Base-by-base conservation (phyloP, 2,888 invertebrate species). In the Monopis laevigella region DNA sequence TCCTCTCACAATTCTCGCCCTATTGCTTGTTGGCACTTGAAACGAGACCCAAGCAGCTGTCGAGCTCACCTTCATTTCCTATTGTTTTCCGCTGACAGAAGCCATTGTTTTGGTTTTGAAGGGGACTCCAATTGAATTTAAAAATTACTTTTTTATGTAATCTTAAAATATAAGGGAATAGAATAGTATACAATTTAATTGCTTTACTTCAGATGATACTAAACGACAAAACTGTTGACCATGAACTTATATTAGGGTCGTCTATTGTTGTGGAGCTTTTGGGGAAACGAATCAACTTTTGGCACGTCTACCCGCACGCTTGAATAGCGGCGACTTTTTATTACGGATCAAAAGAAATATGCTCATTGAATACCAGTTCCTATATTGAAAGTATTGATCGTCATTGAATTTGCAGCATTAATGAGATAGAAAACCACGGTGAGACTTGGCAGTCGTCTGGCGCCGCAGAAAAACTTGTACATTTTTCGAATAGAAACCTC, bases 381-480 rank as follows among this genome's bases (percentile, higher is more conserved):
- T 24, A 7, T 24, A 6, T 24, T 7, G 6, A 6, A 7, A 10
- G 10, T 24, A 7, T 24, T 6, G 6, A 10, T 24, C 24, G 6
- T 24, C 10, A 24, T 10, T 24, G 24, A 24, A 7, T 24, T 6
- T 10, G 10, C 10, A 7, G 24, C 6, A 6, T 24, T 24, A 10
- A 64, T 66, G 59, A 60, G 56, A 53, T 70, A 70, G 71, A 71
- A 73, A 71, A 61, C 62, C 46, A 7, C 24, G 24, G 6, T 7
- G 24, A 7, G 10, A 10, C 6, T 6, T 7, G 10, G 24, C 6
- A 7, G 6, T 11, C 4, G 36, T 36, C 13, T 36, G 36, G 36
- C 36, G 36, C 65, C 56, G 45, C 49, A 56, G 64, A 68, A 73
- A 71, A 70, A 73, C 65, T 66, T 60, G 65, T 49, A 51, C 54